These are phyloP conservation scores for Isaurus tuberculatus DNA, from an alignment of 92 coral and sea anemone species.

Conservation along the genomic window DNA sequence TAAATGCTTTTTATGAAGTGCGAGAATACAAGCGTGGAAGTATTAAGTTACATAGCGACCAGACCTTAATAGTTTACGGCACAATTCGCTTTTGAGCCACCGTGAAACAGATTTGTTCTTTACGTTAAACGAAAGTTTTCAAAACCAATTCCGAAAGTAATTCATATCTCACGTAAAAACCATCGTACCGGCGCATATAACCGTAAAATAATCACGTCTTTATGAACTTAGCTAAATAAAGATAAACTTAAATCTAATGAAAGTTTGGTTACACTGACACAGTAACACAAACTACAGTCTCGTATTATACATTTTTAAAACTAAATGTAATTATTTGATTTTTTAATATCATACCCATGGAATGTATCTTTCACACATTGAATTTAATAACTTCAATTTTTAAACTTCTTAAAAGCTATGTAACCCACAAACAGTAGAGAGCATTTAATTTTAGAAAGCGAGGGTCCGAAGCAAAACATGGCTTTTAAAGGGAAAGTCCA, in stretches of 20 bases:
- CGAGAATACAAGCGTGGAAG: not conserved
- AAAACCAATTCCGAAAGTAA: not conserved
- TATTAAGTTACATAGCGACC: constrained; percentile 34
- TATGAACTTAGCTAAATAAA: not conserved
- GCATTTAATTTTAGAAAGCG: too few species aligned
- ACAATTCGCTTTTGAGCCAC: constrained; percentile 39
- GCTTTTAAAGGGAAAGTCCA: too few species aligned
- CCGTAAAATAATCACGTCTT: not conserved
- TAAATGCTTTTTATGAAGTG: not conserved
- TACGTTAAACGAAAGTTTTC: not conserved
- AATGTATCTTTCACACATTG: too few species aligned
- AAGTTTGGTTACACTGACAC: not conserved
- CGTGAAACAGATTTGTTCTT: not conserved
- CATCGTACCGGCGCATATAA: not conserved
- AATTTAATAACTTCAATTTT: too few species aligned
- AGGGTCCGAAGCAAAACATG: too few species aligned
- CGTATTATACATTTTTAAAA: too few species aligned
- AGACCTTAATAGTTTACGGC: constrained; percentile 22
- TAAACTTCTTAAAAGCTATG: too few species aligned
- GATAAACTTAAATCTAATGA: too few species aligned
- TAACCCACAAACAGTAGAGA: too few species aligned
- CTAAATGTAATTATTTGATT: too few species aligned
- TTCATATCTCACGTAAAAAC: not conserved
- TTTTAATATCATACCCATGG: too few species aligned
- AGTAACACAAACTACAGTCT: not conserved